These are phyloP conservation scores for Lacanobia wlatinum DNA, from an alignment of 2,888 invertebrate species.

Conservation along the genomic window DNA sequence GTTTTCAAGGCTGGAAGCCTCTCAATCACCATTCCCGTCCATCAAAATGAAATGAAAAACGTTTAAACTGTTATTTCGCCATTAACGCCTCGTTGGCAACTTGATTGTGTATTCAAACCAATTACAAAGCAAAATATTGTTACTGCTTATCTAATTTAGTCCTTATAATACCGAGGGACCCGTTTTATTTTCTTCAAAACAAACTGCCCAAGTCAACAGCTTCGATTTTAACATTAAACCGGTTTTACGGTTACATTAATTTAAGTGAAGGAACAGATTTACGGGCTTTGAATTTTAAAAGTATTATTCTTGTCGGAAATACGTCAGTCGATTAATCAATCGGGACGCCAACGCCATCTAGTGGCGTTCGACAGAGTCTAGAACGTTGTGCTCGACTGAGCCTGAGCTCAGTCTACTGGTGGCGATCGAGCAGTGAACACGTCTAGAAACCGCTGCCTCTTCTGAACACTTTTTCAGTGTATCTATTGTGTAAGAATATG, in stretches of 20 bases:
- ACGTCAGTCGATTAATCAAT: too few relatives aligned
- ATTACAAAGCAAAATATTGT: constrained; percentile 51
- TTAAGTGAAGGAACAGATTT: constrained; percentile 12
- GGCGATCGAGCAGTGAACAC: too few relatives aligned
- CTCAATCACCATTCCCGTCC: background rate
- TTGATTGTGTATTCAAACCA: constrained; percentile 26
- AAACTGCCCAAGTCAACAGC: constrained; percentile 24
- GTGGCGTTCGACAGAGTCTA: too few relatives aligned
- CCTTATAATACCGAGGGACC: constrained; percentile 23
- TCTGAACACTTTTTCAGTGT: too few relatives aligned
- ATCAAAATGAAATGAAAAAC: constrained; percentile 22
- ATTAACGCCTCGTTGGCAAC: constrained; percentile 28
- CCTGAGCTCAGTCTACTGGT: too few relatives aligned
- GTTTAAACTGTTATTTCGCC: constrained; percentile 29
- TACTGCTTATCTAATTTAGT: constrained; percentile 39
- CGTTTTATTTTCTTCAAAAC: constrained; percentile 30
- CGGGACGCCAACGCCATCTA: too few relatives aligned
- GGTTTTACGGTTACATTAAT: constrained; percentile 15
- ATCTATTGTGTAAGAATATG: too few relatives aligned
- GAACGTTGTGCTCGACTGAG: too few relatives aligned
- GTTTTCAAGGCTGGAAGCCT: background rate
- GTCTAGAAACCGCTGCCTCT: too few relatives aligned
- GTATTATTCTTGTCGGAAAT: background rate
- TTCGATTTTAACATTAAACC: constrained; percentile 26
- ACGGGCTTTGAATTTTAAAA: background rate